Evolutionary conservation across 2,113 vertebrate species (phyloP).

Genomic region (Heterotis niloticus): DNA sequence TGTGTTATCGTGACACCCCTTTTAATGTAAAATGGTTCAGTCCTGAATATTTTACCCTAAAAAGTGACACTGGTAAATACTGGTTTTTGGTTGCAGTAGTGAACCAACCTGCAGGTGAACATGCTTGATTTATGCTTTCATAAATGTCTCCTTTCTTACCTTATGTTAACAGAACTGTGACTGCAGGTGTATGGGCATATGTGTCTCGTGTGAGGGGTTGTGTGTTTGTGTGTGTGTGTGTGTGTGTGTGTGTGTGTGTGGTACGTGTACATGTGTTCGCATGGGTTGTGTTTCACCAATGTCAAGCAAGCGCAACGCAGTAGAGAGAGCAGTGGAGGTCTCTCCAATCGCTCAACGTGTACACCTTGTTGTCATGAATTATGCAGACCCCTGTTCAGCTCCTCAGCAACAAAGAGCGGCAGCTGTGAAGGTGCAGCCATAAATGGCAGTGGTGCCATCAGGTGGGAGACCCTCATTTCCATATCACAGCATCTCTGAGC

Average conservation of each 20-base stretch:
- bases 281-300: too few relatives aligned
- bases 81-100: too few relatives aligned
- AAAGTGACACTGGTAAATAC: too few relatives aligned
- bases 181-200: neutral
- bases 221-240: too few relatives aligned
- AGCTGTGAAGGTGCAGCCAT: conserved; percentile 35
- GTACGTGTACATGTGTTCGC: too few relatives aligned
- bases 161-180: neutral
- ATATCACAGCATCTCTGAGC: conserved; percentile 23
- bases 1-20: too few relatives aligned
- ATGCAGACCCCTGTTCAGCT: conserved; percentile 56
- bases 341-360: conserved; percentile 52
- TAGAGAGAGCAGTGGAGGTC: conserved; percentile 39
- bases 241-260: conserved; percentile 38
- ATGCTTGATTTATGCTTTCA: too few relatives aligned
- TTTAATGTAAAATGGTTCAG: too few relatives aligned
- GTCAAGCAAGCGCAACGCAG: neutral
- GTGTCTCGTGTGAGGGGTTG: neutral
- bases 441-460: neutral
- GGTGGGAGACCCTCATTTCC: neutral
- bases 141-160: too few relatives aligned
- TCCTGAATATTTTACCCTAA: too few relatives aligned
- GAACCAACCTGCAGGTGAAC: too few relatives aligned
- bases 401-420: conserved; percentile 40
- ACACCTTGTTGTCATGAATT: conserved; percentile 68